A percentile compares a stretch with the other conserved stretches of the same genome.
phyloP scores from a whole-genome alignment of 2,797 vertebrate species.

The Staurois parvus region DNA sequence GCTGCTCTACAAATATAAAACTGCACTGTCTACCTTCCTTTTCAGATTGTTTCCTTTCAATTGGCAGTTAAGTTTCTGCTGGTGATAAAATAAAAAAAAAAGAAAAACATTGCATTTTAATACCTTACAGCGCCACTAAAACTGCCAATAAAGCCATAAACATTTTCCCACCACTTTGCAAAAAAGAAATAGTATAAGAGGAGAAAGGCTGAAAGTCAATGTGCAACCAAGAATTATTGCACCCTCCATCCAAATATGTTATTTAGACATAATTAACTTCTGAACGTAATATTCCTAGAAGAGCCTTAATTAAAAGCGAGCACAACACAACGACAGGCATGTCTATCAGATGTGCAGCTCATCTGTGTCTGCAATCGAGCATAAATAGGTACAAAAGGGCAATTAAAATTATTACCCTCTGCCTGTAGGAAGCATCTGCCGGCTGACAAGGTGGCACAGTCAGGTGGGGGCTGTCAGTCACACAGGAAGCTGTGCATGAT shows the following conservation, averaged over 20 bases:
- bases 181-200: background rate
- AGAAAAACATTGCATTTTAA: too few species aligned
- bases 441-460: slow-evolving; percentile 10
- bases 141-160: background rate
- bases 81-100: background rate
- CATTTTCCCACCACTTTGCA: background rate
- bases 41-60: too few species aligned
- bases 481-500: background rate
- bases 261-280: slow-evolving; percentile 30
- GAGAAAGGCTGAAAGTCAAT: background rate
- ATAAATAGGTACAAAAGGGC: slow-evolving; percentile 38
- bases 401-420: slow-evolving; percentile 36
- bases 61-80: too few species aligned
- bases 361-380: slow-evolving; percentile 38
- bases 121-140: background rate
- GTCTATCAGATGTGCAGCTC: slow-evolving; percentile 34
- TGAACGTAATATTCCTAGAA: background rate
- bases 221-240: background rate
- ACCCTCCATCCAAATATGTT: background rate
- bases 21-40: too few species aligned
- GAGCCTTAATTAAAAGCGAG: slow-evolving; percentile 37
- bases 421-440: slow-evolving; percentile 18
- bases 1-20: too few species aligned
- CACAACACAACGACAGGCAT: slow-evolving; percentile 4
- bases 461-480: slow-evolving; percentile 4